phyloP scores from a whole-genome alignment of 2,888 invertebrate species.

The Exocentrus adspersus region DNA sequence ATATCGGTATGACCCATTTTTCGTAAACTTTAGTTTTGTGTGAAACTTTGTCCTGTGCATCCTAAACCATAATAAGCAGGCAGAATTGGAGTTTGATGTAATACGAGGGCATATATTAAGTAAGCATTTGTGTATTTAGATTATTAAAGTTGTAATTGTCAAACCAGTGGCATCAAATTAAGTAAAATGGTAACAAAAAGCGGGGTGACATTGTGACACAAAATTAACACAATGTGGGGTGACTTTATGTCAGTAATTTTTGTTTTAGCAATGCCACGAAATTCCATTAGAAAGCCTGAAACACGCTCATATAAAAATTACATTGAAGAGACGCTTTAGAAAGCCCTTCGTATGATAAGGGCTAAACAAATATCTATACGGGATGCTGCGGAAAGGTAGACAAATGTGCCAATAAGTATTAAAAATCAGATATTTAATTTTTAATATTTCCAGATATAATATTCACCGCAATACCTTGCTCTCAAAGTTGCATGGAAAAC shows the following conservation, averaged over 20 bases:
- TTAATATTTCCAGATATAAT: too few species aligned
- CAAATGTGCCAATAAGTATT: background rate
- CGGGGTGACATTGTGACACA: conserved; percentile 16
- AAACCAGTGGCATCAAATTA: background rate
- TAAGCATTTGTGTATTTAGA: background rate
- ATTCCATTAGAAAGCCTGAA: background rate
- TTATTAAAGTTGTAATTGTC: background rate
- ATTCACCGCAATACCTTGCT: too few species aligned
- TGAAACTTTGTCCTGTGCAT: background rate
- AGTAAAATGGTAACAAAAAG: background rate
- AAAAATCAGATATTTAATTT: conserved; percentile 5
- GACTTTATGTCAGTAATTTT: conserved; percentile 16
- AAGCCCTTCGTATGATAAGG: background rate
- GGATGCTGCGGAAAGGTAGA: background rate
- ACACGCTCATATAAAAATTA: background rate
- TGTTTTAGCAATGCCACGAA: conserved; percentile 3
- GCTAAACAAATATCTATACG: background rate
- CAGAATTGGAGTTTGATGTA: background rate
- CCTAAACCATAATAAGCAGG: background rate
- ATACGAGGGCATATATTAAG: background rate
- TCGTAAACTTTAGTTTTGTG: background rate
- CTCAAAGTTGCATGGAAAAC: too few species aligned
- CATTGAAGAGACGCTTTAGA: background rate
- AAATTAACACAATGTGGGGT: conserved; percentile 3
- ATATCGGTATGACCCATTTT: too few species aligned